Percentiles rank a stretch among this genome's conserved stretches.
Evolutionary conservation across 2,888 invertebrate species (phyloP).

Genomic region (Crioceris asparagi): DNA sequence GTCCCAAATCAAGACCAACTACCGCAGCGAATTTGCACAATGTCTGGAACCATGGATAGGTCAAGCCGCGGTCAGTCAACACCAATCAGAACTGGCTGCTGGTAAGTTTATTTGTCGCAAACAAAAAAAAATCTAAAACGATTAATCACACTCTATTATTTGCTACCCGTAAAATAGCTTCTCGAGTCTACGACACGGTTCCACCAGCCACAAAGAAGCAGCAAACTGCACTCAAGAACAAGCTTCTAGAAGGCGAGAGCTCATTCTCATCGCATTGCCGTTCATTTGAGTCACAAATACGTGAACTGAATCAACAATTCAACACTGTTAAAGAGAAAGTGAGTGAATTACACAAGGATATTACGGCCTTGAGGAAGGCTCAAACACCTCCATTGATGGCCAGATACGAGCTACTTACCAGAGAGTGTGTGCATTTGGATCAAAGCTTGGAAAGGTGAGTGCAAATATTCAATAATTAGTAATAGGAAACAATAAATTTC

Average conservation of each 20-base stretch:
- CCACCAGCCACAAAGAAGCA: constrained; percentile 36
- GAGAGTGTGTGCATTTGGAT: constrained; percentile 49
- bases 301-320: constrained; percentile 51
- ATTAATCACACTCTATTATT: too few relatives aligned
- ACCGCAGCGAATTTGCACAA: constrained; percentile 52
- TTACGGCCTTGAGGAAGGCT: constrained; percentile 48
- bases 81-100: constrained; percentile 35
- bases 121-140: too few relatives aligned
- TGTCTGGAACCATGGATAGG: constrained; percentile 52
- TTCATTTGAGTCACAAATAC: constrained; percentile 45
- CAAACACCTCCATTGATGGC: constrained; percentile 34
- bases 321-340: constrained; percentile 52
- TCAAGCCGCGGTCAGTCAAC: constrained; percentile 36
- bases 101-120: too few relatives aligned
- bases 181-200: constrained; percentile 32
- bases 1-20: constrained; percentile 45
- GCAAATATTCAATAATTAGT: too few relatives aligned
- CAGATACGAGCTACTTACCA: constrained; percentile 44
- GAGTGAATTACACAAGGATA: constrained; percentile 55
- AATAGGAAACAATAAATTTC: too few relatives aligned
- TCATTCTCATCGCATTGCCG: constrained; percentile 54
- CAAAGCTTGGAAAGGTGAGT: constrained; percentile 44
- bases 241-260: constrained; percentile 42
- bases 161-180: too few relatives aligned
- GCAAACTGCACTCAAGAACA: constrained; percentile 33